Conservation (phyloP, 2,797 vertebrate genomes). For the Galago senegalensis region DNA sequence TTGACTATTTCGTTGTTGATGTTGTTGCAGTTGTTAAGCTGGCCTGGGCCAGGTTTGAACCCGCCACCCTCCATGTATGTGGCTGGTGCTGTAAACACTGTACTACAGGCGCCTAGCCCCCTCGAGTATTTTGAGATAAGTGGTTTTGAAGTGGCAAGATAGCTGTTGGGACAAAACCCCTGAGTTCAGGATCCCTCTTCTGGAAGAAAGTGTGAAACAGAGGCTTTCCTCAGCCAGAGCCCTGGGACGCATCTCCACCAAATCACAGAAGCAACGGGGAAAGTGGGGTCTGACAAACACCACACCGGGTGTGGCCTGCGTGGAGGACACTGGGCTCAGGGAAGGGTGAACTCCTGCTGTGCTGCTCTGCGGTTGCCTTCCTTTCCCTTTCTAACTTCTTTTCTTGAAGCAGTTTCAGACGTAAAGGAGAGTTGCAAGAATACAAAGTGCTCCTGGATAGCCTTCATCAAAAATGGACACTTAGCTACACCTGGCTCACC, state of each 20-base stretch:
- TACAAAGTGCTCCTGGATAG: fast-evolving
- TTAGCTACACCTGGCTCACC: fast-evolving
- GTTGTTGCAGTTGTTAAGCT: too few relatives aligned
- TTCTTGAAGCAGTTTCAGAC: not conserved
- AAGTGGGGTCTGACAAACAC: fast-evolving
- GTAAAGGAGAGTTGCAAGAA: not conserved
- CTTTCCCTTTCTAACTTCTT: not conserved
- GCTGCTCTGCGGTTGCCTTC: not conserved
- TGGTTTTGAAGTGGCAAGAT: not conserved
- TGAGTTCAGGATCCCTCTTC: not conserved
- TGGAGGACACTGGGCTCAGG: fast-evolving
- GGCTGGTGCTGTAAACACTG: too few relatives aligned
- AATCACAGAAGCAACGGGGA: not conserved
- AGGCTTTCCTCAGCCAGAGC: not conserved
- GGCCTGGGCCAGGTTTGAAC: too few relatives aligned
- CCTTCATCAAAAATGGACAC: fast-evolving
- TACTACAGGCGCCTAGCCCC: too few relatives aligned
- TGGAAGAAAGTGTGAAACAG: not conserved
- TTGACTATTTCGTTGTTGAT: too few relatives aligned
- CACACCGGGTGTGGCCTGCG: not conserved
- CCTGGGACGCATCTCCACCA: too few relatives aligned
- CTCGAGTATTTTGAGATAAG: not conserved
- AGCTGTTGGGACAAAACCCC: not conserved
- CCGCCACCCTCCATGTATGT: too few relatives aligned
- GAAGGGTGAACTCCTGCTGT: fast-evolving